A percentile compares a stretch with the other conserved stretches of the same genome.
phyloP scores from a whole-genome alignment of 1,140 invertebrate species.

The Mercenaria mercenaria region DNA sequence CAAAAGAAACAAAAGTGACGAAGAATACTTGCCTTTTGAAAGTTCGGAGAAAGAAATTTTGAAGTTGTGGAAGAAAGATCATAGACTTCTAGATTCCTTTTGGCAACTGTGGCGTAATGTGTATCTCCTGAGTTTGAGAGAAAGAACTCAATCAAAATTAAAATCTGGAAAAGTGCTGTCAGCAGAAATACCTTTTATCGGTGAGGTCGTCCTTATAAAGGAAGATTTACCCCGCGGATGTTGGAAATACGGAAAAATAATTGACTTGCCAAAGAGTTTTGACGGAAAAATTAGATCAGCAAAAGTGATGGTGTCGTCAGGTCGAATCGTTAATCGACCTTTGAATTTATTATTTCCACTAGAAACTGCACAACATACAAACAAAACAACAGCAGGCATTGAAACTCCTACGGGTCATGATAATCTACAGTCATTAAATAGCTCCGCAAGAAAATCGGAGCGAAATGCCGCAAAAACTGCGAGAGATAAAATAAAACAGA shows the following conservation, averaged over 20 bases:
- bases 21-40: slow-evolving; percentile 11
- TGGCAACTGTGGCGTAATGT: neutral
- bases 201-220: slow-evolving; percentile 7
- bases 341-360: neutral
- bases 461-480: no score
- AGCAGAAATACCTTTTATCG: neutral
- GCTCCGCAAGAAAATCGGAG: no score
- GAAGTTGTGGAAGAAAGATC: neutral
- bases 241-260: neutral
- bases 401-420: no score
- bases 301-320: neutral
- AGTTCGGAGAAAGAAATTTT: neutral
- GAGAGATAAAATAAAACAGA: no score
- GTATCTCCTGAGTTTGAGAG: neutral
- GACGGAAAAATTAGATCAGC: neutral
- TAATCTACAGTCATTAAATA: neutral
- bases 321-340: neutral
- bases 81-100: neutral
- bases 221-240: neutral
- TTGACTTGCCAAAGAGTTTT: neutral
- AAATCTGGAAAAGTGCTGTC: neutral
- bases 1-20: neutral
- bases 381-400: no score
- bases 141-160: slow-evolving; percentile 14
- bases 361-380: neutral